These are phyloP conservation scores for Cebus imitator DNA, from an alignment of 2,113 vertebrate genomes.

Conservation along the genomic window DNA sequence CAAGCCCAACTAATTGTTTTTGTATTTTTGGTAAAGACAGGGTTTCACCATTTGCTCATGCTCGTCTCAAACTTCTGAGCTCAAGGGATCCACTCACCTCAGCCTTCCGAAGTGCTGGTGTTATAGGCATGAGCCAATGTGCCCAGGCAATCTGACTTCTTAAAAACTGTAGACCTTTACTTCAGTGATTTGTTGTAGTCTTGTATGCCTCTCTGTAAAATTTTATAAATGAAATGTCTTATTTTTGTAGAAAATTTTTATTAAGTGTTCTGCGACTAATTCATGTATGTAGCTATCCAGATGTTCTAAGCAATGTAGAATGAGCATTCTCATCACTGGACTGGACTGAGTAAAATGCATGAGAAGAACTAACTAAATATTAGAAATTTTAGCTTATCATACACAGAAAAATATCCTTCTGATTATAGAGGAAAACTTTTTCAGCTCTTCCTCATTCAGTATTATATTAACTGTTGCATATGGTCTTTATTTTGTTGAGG, in stretches of 20 bases:
- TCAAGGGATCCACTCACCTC: too few species aligned
- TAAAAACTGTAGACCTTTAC: accelerated
- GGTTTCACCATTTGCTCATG: too few species aligned
- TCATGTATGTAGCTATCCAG: neutral
- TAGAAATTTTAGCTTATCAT: neutral
- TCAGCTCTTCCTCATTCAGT: neutral
- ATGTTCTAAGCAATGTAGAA: neutral
- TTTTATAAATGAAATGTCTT: conserved; percentile 22
- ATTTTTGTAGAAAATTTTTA: conserved; percentile 13
- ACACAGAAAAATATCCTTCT: neutral
- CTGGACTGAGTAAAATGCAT: neutral
- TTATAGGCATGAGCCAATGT: too few species aligned
- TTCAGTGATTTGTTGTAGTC: neutral
- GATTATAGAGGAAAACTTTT: neutral
- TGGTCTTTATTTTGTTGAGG: neutral
- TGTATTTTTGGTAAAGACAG: too few species aligned
- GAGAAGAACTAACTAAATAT: neutral
- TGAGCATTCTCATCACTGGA: accelerated
- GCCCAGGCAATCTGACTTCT: conserved; percentile 21
- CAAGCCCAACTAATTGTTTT: too few species aligned
- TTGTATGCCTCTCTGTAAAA: neutral
- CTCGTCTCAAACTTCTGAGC: too few species aligned
- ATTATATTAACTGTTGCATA: neutral
- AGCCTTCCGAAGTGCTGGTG: too few species aligned
- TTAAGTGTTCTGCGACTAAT: neutral